phyloP scores from a whole-genome alignment of 2,113 vertebrate genomes.

The Grammatotria lemairii region DNA sequence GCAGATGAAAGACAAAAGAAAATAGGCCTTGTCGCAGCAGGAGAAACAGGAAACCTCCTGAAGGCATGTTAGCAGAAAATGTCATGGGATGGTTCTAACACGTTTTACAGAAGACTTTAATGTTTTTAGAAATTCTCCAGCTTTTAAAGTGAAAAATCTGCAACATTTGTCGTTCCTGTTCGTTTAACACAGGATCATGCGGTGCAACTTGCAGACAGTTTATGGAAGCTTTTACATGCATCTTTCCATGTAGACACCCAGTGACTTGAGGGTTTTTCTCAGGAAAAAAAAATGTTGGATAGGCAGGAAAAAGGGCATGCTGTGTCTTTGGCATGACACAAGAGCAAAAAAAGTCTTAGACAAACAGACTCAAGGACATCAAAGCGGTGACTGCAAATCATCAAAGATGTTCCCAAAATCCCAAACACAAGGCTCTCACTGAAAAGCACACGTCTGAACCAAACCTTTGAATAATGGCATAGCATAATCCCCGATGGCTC shows the following conservation, averaged over 20 bases:
- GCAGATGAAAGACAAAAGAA: conserved; percentile 11
- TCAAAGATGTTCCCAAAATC: neutral
- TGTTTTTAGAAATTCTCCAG: neutral
- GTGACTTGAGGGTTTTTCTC: neutral
- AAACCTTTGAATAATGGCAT: neutral
- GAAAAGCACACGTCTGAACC: neutral
- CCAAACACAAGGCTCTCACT: neutral
- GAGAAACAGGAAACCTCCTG: neutral
- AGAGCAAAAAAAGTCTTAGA: neutral
- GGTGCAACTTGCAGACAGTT: neutral
- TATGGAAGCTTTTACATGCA: neutral
- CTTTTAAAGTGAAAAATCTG: neutral
- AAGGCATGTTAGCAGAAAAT: neutral
- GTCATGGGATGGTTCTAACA: neutral
- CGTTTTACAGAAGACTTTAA: neutral
- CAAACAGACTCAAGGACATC: neutral
- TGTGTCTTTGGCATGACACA: neutral
- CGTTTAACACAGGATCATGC: neutral
- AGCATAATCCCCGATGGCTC: neutral
- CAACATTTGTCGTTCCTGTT: neutral
- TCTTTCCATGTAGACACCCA: neutral
- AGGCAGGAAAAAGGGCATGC: neutral
- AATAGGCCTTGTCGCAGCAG: conserved; percentile 8
- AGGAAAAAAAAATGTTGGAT: neutral
- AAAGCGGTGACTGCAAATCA: neutral